A percentile compares a stretch with the other conserved stretches of the same genome.
These are phyloP conservation scores for Brachionus rubens DNA, from an alignment of 1,140 invertebrate species.

Conservation along the genomic window DNA sequence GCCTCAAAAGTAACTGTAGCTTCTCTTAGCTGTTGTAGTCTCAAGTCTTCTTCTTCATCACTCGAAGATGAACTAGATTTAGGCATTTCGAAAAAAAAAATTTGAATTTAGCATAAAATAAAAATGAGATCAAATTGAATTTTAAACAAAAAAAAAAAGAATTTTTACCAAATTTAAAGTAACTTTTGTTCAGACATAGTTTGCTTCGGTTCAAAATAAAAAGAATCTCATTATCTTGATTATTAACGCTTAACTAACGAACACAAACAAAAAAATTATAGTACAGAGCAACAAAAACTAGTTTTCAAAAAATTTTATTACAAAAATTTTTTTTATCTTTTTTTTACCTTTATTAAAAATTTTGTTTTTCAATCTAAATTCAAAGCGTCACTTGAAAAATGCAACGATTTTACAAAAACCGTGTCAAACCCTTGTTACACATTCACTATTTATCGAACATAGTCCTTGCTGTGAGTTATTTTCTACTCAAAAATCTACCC, in stretches of 20 bases:
- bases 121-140: neutral
- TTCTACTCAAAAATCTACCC: constrained; percentile 34
- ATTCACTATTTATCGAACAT: constrained; percentile 31
- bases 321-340: neutral
- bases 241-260: neutral
- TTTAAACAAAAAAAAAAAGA: too few relatives aligned
- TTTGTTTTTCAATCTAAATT: neutral
- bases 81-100: constrained; percentile 4
- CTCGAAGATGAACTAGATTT: neutral
- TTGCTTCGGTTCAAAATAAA: too few relatives aligned
- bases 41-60: constrained; percentile 22
- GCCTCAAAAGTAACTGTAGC: neutral
- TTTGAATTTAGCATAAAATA: neutral
- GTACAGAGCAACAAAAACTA: neutral
- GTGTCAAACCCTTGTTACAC: constrained; percentile 3
- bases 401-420: constrained; percentile 9
- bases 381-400: neutral
- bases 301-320: constrained; percentile 5
- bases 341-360: neutral
- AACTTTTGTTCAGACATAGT: neutral
- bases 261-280: neutral
- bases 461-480: constrained; percentile 8
- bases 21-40: constrained; percentile 6
- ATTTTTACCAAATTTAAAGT: neutral
- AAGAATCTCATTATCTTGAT: constrained; percentile 10